Percentiles rank a stretch among this genome's conserved stretches.
Conservation (phyloP, 2,888 invertebrate genomes). For the Ashinkailepas kermadecensis region DNA sequence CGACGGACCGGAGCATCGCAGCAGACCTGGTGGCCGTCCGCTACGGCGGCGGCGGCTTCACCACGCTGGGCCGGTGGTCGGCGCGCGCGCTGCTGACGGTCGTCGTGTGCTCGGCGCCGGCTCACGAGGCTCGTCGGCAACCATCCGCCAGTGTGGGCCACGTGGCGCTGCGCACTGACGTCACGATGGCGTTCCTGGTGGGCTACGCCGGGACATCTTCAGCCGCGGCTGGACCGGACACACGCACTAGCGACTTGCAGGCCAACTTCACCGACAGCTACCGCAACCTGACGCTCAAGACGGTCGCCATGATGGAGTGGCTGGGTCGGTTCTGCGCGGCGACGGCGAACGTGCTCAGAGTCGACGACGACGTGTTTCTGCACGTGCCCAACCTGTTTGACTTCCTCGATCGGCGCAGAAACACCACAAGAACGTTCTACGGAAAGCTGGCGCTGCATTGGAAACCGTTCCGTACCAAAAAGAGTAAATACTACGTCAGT, state of each 20-base stretch:
- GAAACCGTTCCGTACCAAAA: conserved; percentile 74
- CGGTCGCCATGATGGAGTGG: conserved; percentile 75
- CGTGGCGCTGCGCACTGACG: conserved; percentile 53
- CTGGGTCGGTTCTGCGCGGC: conserved; percentile 65
- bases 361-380: conserved; percentile 84
- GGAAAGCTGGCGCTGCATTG: conserved; percentile 74
- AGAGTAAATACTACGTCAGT: conserved; percentile 82
- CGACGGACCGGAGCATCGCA: no score
- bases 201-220: conserved; percentile 48
- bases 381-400: conserved; percentile 64
- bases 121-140: conserved; percentile 61
- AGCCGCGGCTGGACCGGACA: conserved; percentile 45
- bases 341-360: conserved; percentile 68
- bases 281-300: conserved; percentile 74
- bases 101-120: conserved; percentile 65
- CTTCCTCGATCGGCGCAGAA: conserved; percentile 52
- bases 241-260: conserved; percentile 64
- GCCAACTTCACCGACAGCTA: conserved; percentile 68
- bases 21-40: no score
- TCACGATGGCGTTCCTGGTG: conserved; percentile 59
- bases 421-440: conserved; percentile 50
- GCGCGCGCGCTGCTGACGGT: conserved; percentile 53
- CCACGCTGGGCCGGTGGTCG: conserved; percentile 27
- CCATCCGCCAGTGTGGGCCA: conserved; percentile 73
- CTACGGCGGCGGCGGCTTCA: no score